Conservation (phyloP, 64 coral and sea anemone genomes). For the Pocillopora damicornis region DNA sequence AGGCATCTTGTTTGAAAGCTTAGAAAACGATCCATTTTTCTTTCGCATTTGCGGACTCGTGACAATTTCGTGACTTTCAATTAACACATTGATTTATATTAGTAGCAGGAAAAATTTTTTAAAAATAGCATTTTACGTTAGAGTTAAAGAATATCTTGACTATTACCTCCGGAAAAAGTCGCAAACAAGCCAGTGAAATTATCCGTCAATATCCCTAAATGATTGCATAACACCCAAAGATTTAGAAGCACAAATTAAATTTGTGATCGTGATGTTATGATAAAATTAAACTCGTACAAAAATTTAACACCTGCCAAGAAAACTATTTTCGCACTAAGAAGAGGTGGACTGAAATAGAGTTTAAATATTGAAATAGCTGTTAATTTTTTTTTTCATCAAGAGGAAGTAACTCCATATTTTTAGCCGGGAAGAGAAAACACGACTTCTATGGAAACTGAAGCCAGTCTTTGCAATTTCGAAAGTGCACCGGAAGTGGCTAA, state of each 20-base stretch:
- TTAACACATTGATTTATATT: not conserved
- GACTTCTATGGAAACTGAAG: not conserved
- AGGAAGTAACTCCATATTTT: not conserved
- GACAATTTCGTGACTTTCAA: not conserved
- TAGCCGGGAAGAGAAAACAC: not conserved
- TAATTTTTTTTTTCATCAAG: no score
- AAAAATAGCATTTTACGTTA: conserved; percentile 20
- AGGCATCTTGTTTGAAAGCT: no score
- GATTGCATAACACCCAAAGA: not conserved
- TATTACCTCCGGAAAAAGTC: not conserved
- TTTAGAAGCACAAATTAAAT: not conserved
- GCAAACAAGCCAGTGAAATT: not conserved
- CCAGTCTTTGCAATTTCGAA: not conserved
- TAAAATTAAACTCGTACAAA: no score
- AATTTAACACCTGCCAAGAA: no score
- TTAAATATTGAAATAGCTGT: no score
- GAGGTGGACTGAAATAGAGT: no score
- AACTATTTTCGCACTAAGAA: no score
- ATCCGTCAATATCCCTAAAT: not conserved
- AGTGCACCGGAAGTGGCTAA: not conserved
- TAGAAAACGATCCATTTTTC: no score
- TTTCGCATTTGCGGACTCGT: not conserved
- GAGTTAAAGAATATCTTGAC: not conserved
- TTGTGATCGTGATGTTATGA: not conserved
- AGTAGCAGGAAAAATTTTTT: not conserved